Conservation (phyloP, 1,140 invertebrate species). For the Drosophila varians region DNA sequence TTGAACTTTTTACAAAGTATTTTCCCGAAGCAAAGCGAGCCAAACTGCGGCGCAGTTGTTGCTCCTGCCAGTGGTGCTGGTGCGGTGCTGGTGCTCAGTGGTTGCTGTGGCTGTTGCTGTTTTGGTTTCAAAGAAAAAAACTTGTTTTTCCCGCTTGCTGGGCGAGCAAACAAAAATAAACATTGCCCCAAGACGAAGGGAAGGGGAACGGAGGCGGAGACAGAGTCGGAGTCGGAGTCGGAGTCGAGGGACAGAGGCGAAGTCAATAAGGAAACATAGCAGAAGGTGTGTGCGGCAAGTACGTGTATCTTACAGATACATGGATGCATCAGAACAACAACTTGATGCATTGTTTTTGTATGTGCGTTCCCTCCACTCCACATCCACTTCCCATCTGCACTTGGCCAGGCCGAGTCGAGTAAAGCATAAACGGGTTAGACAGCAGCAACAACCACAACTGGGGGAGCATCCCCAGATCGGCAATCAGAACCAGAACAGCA, state of each 20-base stretch:
- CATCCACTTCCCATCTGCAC: no score
- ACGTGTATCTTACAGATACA: constrained; percentile 72
- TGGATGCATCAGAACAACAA: constrained; percentile 49
- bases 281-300: constrained; percentile 59
- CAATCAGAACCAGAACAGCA: constrained; percentile 47
- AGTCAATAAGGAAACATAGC: constrained; percentile 68
- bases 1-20: constrained; percentile 62
- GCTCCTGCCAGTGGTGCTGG: constrained; percentile 9
- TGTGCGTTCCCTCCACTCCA: constrained; percentile 41
- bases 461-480: constrained; percentile 43
- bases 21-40: constrained; percentile 34
- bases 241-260: constrained; percentile 10
- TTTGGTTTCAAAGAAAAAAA: constrained; percentile 56
- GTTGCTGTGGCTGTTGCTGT: constrained; percentile 35
- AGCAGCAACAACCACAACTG: constrained; percentile 29
- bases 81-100: constrained; percentile 19
- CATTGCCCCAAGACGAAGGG: constrained; percentile 54
- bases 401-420: constrained; percentile 62
- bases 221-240: not conserved
- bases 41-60: constrained; percentile 53
- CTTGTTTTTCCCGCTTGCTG: constrained; percentile 76
- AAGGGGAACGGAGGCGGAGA: not conserved
- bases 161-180: constrained; percentile 76
- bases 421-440: constrained; percentile 74
- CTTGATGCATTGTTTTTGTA: constrained; percentile 64